Base-by-base conservation (phyloP, 2,113 vertebrate species). In the Accipiter virgatus region DNA sequence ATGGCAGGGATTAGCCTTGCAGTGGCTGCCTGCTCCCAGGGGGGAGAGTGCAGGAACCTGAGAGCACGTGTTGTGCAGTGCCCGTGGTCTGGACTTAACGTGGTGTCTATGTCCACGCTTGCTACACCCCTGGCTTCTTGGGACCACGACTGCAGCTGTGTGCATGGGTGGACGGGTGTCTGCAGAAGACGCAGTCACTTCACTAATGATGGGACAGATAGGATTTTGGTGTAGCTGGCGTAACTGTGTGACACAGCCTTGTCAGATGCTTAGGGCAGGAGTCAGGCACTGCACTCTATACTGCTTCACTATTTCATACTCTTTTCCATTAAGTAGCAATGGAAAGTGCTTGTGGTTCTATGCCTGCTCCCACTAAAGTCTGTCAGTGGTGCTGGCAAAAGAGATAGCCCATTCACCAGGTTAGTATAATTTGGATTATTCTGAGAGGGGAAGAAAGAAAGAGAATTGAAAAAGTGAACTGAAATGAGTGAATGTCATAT, bases 61-160 rank as follows among this genome's bases (percentile, higher is more conserved):
- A 38, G 58, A 20, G 16, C 19, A 12, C 3, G 4, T 42, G 62
- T n/a, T 29, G 13, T n/a, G 22, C 26, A 20, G 25, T 27, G 23
- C 16, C 43, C 19, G 5, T 0, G 0, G 42, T 19, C 31, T 18
- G 40, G 17, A 17, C 19, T 73, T 0, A 3, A 10, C 2, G 0
- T 13, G 6, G 13, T 47, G 16, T 61, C 48, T 48, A 0, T 38
- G 13, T 34, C 40, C 27, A 3, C 0, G 3, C 34, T 56, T 84
- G 29, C 29, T 73, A 32, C 72, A 83, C 23, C 16, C 13, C 2
- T 2, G 55, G 3, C 22, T 45, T 63, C n/a, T 45, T 38, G 19
- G 67, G 29, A 31, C 32, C 5, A 7, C 1, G 3, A 17, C 4
- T 59, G 56, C 40, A 52, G 29, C 26, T 77, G 45, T 43, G 36